Percentiles rank a stretch among this genome's conserved stretches.
Evolutionary conservation across 2,113 vertebrate genomes (phyloP).

Genomic region (Hipposideros armiger): DNA sequence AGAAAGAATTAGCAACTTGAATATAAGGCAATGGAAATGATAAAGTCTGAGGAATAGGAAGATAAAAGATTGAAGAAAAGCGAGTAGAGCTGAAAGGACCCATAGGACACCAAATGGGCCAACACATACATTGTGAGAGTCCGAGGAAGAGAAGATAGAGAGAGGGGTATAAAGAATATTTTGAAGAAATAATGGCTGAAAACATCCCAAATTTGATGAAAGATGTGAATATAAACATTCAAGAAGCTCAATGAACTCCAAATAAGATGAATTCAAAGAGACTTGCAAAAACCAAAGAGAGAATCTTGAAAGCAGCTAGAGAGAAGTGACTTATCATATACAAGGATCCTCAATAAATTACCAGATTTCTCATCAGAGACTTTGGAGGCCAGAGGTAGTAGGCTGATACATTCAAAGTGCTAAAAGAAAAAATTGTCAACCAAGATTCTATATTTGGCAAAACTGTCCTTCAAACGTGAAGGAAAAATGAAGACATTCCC

Average conservation of each 20-base stretch:
- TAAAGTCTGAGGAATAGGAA: not conserved
- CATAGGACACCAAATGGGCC: not conserved
- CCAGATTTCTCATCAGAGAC: not conserved
- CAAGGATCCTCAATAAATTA: not conserved
- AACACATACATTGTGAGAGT: not conserved
- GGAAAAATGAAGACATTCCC: too few relatives aligned
- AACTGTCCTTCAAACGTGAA: too few relatives aligned
- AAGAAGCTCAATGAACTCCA: not conserved
- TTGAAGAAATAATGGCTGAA: not conserved
- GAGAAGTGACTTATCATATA: not conserved
- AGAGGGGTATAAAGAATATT: not conserved
- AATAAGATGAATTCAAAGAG: not conserved
- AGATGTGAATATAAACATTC: not conserved
- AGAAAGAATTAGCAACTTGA: not conserved
- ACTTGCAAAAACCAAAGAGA: not conserved
- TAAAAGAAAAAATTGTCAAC: not conserved
- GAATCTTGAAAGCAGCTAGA: not conserved
- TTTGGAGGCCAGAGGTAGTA: not conserved
- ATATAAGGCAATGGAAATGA: not conserved
- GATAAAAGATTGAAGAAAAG: not conserved
- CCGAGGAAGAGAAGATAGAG: not conserved
- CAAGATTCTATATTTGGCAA: too few relatives aligned
- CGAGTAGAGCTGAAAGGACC: not conserved
- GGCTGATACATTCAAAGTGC: not conserved
- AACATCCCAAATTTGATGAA: too few relatives aligned